These are phyloP conservation scores for Diarsia dahlii DNA, from an alignment of 2,888 invertebrate species.

Conservation along the genomic window DNA sequence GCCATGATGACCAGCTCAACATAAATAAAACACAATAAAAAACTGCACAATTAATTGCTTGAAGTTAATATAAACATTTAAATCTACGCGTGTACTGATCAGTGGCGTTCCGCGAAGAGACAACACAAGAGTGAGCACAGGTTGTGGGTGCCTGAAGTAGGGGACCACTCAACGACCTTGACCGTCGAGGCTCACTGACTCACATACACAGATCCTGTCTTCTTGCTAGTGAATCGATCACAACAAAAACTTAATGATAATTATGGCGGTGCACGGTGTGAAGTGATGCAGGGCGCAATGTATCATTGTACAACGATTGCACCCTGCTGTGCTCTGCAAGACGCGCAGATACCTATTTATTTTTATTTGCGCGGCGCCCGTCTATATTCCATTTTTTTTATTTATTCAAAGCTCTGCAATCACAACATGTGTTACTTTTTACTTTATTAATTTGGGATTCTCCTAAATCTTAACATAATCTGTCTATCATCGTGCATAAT, in stretches of 20 bases:
- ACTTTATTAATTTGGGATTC: background rate
- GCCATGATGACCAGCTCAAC: constrained; percentile 52
- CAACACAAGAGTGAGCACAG: constrained; percentile 59
- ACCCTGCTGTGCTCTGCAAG: constrained; percentile 22
- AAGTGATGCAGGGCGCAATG: constrained; percentile 23
- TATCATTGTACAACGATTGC: constrained; percentile 34
- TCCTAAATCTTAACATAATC: background rate
- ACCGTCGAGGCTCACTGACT: constrained; percentile 82
- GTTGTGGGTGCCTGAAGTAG: constrained; percentile 69
- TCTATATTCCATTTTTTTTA: too few species aligned
- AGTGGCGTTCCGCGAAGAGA: constrained; percentile 60
- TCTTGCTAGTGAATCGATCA: constrained; percentile 52
- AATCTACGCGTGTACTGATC: constrained; percentile 51
- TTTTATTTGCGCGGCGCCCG: background rate
- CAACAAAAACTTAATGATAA: constrained; percentile 57
- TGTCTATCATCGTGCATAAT: too few species aligned
- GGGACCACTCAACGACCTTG: constrained; percentile 82
- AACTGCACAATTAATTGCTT: constrained; percentile 35
- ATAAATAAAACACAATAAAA: constrained; percentile 47
- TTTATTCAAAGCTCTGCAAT: too few species aligned
- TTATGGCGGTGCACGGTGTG: constrained; percentile 40
- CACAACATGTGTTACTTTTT: too few species aligned
- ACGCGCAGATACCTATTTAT: background rate
- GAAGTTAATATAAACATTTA: constrained; percentile 33
- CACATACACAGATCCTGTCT: constrained; percentile 75